A percentile compares a stretch with the other conserved stretches of the same genome.
Conservation (phyloP, 2,113 vertebrate species). For the Raja brachyura region DNA sequence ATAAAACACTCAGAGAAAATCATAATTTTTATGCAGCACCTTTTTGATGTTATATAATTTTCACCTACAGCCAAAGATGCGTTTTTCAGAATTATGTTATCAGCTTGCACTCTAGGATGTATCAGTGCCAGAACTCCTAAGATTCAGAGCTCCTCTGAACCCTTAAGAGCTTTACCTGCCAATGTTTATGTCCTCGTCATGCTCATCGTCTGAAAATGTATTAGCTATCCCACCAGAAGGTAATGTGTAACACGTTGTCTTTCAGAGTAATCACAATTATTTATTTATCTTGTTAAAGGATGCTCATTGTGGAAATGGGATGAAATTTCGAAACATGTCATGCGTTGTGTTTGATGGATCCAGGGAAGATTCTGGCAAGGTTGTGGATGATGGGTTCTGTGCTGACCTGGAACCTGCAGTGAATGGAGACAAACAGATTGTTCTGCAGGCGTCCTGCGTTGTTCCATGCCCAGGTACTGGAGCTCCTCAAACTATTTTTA, state of each 20-base stretch:
- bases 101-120: background rate
- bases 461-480: slow-evolving; percentile 86
- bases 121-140: background rate
- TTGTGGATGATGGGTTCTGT: slow-evolving; percentile 89
- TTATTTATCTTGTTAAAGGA: slow-evolving; percentile 49
- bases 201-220: background rate
- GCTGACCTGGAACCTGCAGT: slow-evolving; percentile 66
- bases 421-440: slow-evolving; percentile 64
- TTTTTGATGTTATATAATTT: background rate
- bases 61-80: background rate
- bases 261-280: background rate
- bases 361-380: slow-evolving; percentile 57
- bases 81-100: background rate
- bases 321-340: slow-evolving; percentile 75
- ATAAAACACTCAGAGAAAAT: background rate
- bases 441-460: slow-evolving; percentile 76
- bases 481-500: background rate
- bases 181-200: background rate
- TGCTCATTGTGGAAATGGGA: slow-evolving; percentile 86
- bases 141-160: background rate
- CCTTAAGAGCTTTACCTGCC: background rate
- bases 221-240: no score
- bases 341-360: slow-evolving; percentile 87
- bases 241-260: background rate
- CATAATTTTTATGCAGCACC: no score